Evolutionary conservation across 2,113 vertebrate species (phyloP).

Genomic region (Calonectris borealis): DNA sequence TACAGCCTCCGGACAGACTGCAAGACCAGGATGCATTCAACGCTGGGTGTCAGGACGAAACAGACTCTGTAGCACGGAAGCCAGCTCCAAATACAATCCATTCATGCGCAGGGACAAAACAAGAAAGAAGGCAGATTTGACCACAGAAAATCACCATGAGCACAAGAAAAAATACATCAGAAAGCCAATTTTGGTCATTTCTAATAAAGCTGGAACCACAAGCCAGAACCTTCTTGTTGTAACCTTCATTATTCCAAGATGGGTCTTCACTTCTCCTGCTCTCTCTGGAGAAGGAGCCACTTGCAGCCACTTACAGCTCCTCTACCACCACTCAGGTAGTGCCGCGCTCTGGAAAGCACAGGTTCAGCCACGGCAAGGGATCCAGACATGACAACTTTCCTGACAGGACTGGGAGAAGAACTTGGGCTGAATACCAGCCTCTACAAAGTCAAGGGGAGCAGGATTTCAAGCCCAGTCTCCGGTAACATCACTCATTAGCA

Average conservation of each 20-base stretch:
- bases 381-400: rapidly evolving
- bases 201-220: background rate
- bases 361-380: rapidly evolving
- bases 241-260: background rate
- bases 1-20: background rate
- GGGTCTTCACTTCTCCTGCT: background rate
- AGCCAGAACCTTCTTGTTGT: background rate
- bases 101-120: background rate
- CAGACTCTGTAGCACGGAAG: background rate
- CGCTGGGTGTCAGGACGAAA: background rate
- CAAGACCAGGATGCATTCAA: background rate
- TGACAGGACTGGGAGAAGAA: background rate
- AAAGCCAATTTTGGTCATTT: background rate
- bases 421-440: background rate
- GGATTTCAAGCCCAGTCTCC: background rate
- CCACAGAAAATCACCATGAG: background rate
- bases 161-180: background rate
- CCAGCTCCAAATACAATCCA: background rate
- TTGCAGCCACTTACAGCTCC: background rate
- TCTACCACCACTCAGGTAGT: background rate
- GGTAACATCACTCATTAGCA: rapidly evolving
- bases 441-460: background rate
- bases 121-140: background rate
- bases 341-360: rapidly evolving
- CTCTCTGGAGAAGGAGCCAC: background rate